phyloP scores from a whole-genome alignment of 2,113 vertebrate genomes.

The Crotalus viridis region DNA sequence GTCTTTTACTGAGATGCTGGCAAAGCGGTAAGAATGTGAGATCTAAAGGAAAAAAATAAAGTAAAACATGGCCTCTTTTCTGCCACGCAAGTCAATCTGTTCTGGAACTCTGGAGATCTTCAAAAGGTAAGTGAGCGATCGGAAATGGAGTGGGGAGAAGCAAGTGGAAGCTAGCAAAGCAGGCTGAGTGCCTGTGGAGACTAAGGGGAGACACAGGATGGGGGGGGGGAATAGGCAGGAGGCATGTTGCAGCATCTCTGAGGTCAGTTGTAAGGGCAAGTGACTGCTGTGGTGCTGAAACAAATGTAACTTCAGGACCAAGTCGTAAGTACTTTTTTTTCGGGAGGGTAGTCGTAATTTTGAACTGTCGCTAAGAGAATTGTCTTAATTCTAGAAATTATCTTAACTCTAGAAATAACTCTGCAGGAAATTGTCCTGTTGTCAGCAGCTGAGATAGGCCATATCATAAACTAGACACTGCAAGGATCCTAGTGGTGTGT shows the following conservation, averaged over 20 bases:
- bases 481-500: neutral
- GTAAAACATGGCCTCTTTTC: neutral
- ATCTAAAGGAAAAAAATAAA: neutral
- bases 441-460: neutral
- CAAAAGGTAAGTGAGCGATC: neutral
- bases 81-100: neutral
- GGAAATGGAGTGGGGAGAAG: neutral
- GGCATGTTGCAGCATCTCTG: too few species aligned
- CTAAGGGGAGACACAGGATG: rapidly evolving
- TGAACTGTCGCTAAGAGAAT: neutral
- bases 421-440: neutral
- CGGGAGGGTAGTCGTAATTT: neutral
- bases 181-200: too few species aligned
- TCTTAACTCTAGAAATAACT: neutral
- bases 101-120: neutral
- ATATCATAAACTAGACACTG: neutral
- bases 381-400: neutral
- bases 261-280: neutral
- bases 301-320: neutral
- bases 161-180: neutral
- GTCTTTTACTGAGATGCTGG: neutral
- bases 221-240: neutral
- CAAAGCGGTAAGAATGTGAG: neutral
- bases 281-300: neutral
- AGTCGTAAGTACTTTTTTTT: neutral